Percentiles rank a stretch among this genome's conserved stretches.
These are phyloP conservation scores for Anticlea derivata DNA, from an alignment of 2,888 invertebrate genomes.

Conservation along the genomic window DNA sequence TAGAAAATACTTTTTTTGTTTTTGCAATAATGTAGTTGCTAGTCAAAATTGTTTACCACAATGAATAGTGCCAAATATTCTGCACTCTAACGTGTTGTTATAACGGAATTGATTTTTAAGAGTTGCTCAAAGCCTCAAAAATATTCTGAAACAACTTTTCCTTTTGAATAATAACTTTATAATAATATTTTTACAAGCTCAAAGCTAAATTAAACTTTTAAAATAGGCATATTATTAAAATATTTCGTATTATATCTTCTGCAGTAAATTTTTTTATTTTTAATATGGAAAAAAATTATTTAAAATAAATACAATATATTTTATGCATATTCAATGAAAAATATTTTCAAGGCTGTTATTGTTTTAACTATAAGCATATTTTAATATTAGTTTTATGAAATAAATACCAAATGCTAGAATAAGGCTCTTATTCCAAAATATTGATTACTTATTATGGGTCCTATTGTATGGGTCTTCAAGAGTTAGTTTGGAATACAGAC, in stretches of 20 bases:
- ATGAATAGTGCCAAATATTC: constrained; percentile 69
- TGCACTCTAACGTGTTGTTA: constrained; percentile 57
- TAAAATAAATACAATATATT: constrained; percentile 1
- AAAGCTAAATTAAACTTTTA: constrained; percentile 36
- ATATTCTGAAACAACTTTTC: neutral
- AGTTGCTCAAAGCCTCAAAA: constrained; percentile 22
- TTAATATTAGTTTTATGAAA: constrained; percentile 11
- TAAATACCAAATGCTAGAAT: constrained; percentile 3
- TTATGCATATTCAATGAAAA: constrained; percentile 5
- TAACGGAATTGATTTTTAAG: constrained; percentile 51
- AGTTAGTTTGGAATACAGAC: neutral
- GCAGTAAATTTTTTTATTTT: neutral
- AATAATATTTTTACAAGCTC: constrained; percentile 30
- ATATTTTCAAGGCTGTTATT: constrained; percentile 29
- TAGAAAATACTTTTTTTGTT: constrained; percentile 24
- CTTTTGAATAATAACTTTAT: neutral
- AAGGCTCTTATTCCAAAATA: neutral
- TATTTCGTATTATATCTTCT: neutral
- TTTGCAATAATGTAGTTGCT: constrained; percentile 49
- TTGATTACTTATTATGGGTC: neutral
- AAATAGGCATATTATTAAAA: no score
- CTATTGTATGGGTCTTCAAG: neutral
- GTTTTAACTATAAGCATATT: constrained; percentile 23
- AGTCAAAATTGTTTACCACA: constrained; percentile 60
- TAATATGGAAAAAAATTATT: neutral